A percentile compares a stretch with the other conserved stretches of the same genome.
Conservation (phyloP, 2,797 vertebrate species). For the Sebastiscus albofasciatus region DNA sequence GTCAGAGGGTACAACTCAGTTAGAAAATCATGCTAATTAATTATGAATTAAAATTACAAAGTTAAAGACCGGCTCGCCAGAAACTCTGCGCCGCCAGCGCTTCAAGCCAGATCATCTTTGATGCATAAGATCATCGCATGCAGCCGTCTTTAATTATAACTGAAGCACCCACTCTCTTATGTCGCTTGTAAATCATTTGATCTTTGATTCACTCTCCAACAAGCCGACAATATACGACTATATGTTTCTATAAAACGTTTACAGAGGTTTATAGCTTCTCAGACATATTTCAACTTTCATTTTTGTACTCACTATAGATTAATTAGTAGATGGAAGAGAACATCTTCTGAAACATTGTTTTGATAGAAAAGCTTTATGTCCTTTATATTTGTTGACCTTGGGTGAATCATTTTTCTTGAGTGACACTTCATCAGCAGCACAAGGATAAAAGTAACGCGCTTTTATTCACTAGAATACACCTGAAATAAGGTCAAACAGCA, state of each 20-base stretch:
- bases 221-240: background rate
- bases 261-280: background rate
- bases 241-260: background rate
- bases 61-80: constrained; percentile 10
- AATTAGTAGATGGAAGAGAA: background rate
- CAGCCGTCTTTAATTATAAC: constrained; percentile 22
- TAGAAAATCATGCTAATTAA: constrained; percentile 32
- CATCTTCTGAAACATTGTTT: background rate
- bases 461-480: background rate
- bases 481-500: background rate
- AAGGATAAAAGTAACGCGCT: background rate
- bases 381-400: background rate
- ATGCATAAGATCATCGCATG: constrained; percentile 30
- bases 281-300: background rate
- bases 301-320: background rate
- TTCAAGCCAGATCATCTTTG: constrained; percentile 9
- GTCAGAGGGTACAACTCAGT: constrained; percentile 24
- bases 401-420: background rate
- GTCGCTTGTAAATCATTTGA: constrained; percentile 13
- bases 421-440: background rate
- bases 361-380: background rate
- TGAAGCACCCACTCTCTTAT: constrained; percentile 5
- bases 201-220: background rate
- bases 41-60: constrained; percentile 37
- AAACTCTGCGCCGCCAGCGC: background rate